Evolutionary conservation across 2,797 vertebrate genomes (phyloP), one percentile per base, ranked within the genome.

Genomic region (Sciurus vulgaris): DNA sequence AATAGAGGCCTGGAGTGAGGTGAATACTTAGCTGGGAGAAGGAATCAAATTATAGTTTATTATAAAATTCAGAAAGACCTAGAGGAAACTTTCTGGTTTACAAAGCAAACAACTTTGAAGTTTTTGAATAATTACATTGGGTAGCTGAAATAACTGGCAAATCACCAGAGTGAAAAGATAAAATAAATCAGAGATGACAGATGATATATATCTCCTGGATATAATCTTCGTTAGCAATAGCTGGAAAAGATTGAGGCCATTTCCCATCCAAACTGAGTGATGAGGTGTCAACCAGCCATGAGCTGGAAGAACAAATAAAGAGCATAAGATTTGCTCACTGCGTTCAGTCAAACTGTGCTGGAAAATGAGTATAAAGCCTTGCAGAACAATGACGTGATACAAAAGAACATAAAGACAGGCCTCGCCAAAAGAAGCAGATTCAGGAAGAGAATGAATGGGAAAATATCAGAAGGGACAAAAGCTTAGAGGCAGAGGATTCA

Each of bases 171-270:
- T 96, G 95, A 96, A 76, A 91, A 97, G 86, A 93, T 91, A 96
- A 97, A 95, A 97, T 97, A 94, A 96, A 97, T 97, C 96, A 97
- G 91, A 90, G 49, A 93, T 96, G 96, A 94, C 95, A 95, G 94
- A 89, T 76, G 88, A 96, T 97, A 91, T 92, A 81, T 97, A 91
- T 96, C 96, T 97, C 86, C 82, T 93, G 94, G 94, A 94, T 91
- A 95, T 92, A 97, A 97, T 97, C 90, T 96, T 94, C 26, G n/a
- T 94, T 96, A 97, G 96, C 95, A 96, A 96, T 97, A 97, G 82
- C 95, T 97, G 79, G 94, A 92, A 96, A 97, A 96, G 86, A 96
- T 61, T 72, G 92, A 91, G 93, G 95, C 94, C 83, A 87, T 96
- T 97, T 96, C 86, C 96, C 84, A 95, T 84, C 88, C 79, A 47